Percentiles rank a stretch among this genome's conserved stretches.
phyloP scores from a whole-genome alignment of 2,797 vertebrate species.

The Adelosebastes latens region DNA sequence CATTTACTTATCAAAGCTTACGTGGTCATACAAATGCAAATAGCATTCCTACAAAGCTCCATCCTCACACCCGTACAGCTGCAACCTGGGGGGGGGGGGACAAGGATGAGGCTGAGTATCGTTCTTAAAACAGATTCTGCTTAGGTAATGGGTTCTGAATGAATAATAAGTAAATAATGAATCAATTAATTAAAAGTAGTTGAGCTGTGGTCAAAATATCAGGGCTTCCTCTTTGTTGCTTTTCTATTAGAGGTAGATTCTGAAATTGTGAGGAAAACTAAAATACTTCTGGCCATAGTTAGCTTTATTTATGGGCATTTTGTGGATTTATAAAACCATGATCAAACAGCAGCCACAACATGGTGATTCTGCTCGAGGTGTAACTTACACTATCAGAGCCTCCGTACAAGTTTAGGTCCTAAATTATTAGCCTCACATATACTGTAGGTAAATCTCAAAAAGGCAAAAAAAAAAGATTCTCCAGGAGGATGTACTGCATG shows the following conservation, averaged over 20 bases:
- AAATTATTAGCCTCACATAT: no score
- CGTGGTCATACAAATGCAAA: conserved; percentile 9
- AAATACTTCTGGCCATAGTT: not conserved
- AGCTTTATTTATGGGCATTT: not conserved
- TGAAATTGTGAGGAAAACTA: no score
- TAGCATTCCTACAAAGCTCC: not conserved
- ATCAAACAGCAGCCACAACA: not conserved
- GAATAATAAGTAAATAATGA: no score
- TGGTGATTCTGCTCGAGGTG: not conserved
- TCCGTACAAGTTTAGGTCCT: no score
- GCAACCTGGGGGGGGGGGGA: not conserved
- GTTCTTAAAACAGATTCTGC: not conserved
- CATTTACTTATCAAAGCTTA: no score
- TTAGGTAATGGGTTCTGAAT: not conserved
- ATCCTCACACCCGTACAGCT: no score
- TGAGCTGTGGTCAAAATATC: not conserved
- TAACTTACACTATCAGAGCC: not conserved
- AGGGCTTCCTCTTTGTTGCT: no score
- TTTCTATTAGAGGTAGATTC: no score
- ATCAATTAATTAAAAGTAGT: not conserved
- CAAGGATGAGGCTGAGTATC: not conserved
- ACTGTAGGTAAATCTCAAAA: no score
- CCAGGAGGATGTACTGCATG: no score
- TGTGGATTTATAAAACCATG: not conserved
- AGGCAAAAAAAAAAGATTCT: no score